Conservation (phyloP, 64 coral and sea anemone species). For the Trachythela sp. region DNA sequence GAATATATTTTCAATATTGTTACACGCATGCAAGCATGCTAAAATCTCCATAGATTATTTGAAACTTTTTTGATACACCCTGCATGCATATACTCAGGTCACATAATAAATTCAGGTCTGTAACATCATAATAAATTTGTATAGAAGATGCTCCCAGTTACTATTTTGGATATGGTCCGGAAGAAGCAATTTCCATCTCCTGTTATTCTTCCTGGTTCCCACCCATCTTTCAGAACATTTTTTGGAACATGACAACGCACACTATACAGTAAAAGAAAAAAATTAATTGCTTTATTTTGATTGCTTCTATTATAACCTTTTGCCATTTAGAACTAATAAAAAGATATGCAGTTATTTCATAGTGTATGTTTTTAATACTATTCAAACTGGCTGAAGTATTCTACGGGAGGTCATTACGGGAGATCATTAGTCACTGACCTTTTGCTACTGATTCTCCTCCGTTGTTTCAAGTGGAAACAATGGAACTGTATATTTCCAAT, state of each 20-base stretch:
- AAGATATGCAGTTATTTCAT: background rate
- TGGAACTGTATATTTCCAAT: too few relatives aligned
- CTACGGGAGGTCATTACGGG: too few relatives aligned
- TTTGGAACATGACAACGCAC: constrained; percentile 6
- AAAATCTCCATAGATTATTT: too few relatives aligned
- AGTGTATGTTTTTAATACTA: too few relatives aligned
- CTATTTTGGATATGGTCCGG: background rate
- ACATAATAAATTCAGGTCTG: background rate
- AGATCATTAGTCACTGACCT: too few relatives aligned
- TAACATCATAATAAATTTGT: background rate
- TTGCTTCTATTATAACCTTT: background rate
- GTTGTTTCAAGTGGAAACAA: too few relatives aligned
- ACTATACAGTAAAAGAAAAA: background rate
- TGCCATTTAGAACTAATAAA: background rate
- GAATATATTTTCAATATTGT: too few relatives aligned
- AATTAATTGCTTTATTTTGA: background rate
- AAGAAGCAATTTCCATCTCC: constrained; percentile 17
- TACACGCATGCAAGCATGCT: too few relatives aligned
- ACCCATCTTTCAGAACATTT: background rate
- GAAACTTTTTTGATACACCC: too few relatives aligned
- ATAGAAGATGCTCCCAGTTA: background rate
- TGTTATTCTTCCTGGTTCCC: background rate
- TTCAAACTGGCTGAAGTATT: too few relatives aligned
- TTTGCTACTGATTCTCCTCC: too few relatives aligned
- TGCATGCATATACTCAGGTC: too few relatives aligned